Evolutionary conservation across 2,888 invertebrate species (phyloP).

Genomic region (Anticlea derivata): DNA sequence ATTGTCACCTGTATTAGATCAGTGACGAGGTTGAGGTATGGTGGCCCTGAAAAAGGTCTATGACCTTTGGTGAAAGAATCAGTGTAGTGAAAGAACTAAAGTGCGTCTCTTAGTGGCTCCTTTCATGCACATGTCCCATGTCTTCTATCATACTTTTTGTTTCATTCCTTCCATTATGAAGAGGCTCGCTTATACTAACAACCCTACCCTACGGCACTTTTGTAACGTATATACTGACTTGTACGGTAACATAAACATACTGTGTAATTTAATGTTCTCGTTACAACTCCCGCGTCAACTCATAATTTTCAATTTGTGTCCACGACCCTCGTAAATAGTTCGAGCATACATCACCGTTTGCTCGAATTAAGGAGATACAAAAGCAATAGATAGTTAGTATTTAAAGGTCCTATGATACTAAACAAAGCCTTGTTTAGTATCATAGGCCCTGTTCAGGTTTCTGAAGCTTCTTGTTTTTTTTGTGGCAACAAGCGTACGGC

Average conservation of each 20-base stretch:
- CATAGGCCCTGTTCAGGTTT: not conserved
- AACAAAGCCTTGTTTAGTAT: not conserved
- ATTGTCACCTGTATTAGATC: no score
- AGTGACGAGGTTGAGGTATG: no score
- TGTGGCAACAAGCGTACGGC: no score
- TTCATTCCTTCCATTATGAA: no score
- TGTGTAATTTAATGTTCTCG: conserved; percentile 61
- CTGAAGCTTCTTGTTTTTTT: no score
- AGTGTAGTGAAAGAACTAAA: no score
- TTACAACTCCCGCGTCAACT: conserved; percentile 62
- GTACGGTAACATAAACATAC: conserved; percentile 43
- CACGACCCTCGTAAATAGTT: conserved; percentile 64
- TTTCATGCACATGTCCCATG: no score
- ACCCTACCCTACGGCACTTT: conserved; percentile 17
- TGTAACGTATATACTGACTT: conserved; percentile 21
- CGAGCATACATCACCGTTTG: conserved; percentile 61
- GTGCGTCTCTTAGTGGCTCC: no score
- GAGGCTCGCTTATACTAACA: not conserved
- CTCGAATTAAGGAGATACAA: conserved; percentile 51
- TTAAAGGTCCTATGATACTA: not conserved
- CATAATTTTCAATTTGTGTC: conserved; percentile 81
- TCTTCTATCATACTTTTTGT: no score
- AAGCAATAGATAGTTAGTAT: conserved; percentile 15
- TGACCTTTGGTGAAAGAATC: no score
- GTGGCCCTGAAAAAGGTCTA: no score